Evolutionary conservation across 2,797 vertebrate species (phyloP).

Genomic region (Pipistrellus kuhlii): DNA sequence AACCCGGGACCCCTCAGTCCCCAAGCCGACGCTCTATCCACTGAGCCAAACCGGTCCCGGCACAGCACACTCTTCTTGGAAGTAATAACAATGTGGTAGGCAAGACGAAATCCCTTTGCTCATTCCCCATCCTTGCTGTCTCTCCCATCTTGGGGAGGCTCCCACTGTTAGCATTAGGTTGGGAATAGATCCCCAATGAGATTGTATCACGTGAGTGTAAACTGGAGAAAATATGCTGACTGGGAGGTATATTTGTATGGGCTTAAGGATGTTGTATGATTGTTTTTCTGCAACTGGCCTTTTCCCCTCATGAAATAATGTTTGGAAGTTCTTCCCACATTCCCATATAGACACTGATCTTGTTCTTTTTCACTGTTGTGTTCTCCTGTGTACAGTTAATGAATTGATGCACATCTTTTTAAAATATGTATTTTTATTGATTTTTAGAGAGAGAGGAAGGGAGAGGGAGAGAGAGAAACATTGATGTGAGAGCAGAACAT

Average conservation of each 20-base stretch:
- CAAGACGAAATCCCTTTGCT: background rate
- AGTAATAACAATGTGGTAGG: background rate
- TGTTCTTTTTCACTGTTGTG: background rate
- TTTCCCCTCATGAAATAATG: background rate
- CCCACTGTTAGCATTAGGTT: rapidly evolving
- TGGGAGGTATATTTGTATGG: background rate
- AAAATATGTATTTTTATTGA: background rate
- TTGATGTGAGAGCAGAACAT: background rate
- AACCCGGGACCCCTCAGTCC: too few relatives aligned
- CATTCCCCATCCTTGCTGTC: background rate
- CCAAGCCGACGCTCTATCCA: too few relatives aligned
- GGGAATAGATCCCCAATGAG: too few relatives aligned
- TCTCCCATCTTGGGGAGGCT: background rate
- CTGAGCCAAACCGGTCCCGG: too few relatives aligned
- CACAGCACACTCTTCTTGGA: too few relatives aligned
- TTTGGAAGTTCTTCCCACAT: background rate
- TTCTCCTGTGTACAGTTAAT: background rate
- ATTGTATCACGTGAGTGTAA: background rate
- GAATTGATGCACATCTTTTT: background rate
- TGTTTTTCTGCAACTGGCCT: background rate
- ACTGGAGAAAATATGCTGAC: background rate
- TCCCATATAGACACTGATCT: background rate
- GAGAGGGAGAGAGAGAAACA: background rate
- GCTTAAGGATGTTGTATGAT: background rate
- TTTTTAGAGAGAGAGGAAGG: background rate